Evolutionary conservation across 2,888 invertebrate species (phyloP).

Genomic region (Ormyrus pomaceus): DNA sequence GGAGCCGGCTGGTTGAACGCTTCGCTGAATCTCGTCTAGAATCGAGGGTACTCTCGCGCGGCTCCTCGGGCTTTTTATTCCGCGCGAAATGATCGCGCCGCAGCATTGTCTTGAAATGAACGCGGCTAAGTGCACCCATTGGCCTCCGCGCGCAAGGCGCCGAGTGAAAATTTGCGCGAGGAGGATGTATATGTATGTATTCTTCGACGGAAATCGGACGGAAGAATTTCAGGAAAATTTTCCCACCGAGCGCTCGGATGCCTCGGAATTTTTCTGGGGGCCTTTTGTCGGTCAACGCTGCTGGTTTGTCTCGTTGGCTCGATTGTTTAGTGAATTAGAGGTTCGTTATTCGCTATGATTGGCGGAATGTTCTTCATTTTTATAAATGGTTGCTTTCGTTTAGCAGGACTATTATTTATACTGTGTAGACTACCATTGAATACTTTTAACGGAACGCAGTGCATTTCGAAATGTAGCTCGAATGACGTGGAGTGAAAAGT

Average conservation of each 20-base stretch:
- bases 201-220: conserved; percentile 14
- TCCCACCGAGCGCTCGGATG: too few relatives aligned
- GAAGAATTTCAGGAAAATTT: neutral
- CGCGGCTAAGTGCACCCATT: neutral
- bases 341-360: too few relatives aligned
- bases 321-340: too few relatives aligned
- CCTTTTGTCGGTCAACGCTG: neutral
- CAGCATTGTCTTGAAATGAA: conserved; percentile 51
- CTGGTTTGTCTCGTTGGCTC: neutral
- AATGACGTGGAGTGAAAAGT: too few relatives aligned
- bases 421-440: too few relatives aligned
- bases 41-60: conserved; percentile 57
- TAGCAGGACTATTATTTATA: too few relatives aligned
- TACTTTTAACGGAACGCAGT: too few relatives aligned
- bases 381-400: too few relatives aligned
- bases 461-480: too few relatives aligned
- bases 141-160: neutral
- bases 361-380: too few relatives aligned
- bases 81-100: conserved; percentile 41
- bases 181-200: neutral
- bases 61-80: conserved; percentile 58
- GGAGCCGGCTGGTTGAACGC: conserved; percentile 28
- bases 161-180: conserved; percentile 12
- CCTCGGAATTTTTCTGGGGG: neutral
- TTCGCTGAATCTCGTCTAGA: conserved; percentile 63